These are phyloP conservation scores for Rhopalosiphum nymphaeae DNA, from an alignment of 2,888 invertebrate genomes.

Conservation along the genomic window DNA sequence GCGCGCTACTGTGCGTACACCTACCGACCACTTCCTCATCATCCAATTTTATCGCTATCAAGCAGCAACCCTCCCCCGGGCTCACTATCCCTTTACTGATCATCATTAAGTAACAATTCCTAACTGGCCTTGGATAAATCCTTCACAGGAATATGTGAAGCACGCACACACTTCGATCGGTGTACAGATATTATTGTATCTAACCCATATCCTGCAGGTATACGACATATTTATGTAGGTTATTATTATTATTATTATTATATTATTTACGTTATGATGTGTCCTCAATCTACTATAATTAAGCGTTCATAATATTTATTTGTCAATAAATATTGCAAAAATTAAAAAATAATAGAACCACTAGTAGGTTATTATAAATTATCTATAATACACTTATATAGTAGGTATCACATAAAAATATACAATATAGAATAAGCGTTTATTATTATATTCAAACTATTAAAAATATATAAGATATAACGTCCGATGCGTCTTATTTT, in stretches of 20 bases:
- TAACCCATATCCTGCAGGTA: neutral
- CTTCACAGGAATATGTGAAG: neutral
- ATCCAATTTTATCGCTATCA: constrained; percentile 21
- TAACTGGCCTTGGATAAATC: constrained; percentile 28
- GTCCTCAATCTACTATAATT: neutral
- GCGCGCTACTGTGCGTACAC: constrained; percentile 55
- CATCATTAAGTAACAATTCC: constrained; percentile 48
- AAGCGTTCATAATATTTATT: too few relatives aligned
- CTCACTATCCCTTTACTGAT: neutral
- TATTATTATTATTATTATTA: neutral
- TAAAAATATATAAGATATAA: neutral
- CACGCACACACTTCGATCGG: neutral
- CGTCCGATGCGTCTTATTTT: neutral
- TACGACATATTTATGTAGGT: neutral
- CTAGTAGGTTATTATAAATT: neutral
- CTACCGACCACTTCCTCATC: neutral
- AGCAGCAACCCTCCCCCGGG: constrained; percentile 36
- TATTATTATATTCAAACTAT: neutral
- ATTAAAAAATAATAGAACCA: neutral
- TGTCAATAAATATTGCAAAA: neutral
- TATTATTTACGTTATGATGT: neutral
- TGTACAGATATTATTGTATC: neutral
- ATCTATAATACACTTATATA: neutral
- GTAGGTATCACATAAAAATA: neutral
- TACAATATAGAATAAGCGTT: neutral